Percentiles rank a stretch among this genome's conserved stretches.
These are phyloP conservation scores for Lathamus discolor DNA, from an alignment of 2,113 vertebrate species.

Conservation along the genomic window DNA sequence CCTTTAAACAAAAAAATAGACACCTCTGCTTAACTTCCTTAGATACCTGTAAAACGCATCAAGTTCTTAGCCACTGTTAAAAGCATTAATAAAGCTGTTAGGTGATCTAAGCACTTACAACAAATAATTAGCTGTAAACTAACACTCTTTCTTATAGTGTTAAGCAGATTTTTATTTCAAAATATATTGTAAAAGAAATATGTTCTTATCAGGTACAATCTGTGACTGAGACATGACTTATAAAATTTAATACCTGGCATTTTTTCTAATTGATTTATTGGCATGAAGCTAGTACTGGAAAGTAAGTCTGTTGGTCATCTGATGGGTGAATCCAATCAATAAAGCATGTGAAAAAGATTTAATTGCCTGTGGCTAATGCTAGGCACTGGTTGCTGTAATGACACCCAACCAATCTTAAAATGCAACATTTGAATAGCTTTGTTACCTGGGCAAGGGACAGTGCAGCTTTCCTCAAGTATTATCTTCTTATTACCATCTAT, in stretches of 20 bases:
- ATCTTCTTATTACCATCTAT: constrained; percentile 82
- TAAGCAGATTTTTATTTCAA: not conserved
- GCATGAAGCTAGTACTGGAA: not conserved
- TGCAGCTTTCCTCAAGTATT: constrained; percentile 86
- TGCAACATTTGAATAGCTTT: not conserved
- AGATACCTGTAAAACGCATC: not conserved
- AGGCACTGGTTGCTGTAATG: not conserved
- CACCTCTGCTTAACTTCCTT: not conserved
- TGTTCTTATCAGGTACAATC: not conserved
- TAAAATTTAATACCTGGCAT: not conserved
- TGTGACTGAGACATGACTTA: not conserved
- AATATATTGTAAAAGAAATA: not conserved
- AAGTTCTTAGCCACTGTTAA: not conserved
- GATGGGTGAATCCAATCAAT: not conserved
- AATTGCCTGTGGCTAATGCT: not conserved
- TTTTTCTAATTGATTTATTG: not conserved
- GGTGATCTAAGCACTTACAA: not conserved
- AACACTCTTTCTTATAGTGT: not conserved
- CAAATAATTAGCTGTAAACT: not conserved
- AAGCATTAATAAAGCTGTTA: not conserved
- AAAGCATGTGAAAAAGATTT: not conserved
- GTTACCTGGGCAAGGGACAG: constrained; percentile 93
- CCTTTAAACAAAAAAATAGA: not conserved
- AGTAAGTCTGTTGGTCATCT: not conserved
- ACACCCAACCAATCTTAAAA: not conserved